Evolutionary conservation across 2,888 invertebrate genomes (phyloP), one percentile per base, ranked within the genome.

Genomic region (Dasypolia templi): DNA sequence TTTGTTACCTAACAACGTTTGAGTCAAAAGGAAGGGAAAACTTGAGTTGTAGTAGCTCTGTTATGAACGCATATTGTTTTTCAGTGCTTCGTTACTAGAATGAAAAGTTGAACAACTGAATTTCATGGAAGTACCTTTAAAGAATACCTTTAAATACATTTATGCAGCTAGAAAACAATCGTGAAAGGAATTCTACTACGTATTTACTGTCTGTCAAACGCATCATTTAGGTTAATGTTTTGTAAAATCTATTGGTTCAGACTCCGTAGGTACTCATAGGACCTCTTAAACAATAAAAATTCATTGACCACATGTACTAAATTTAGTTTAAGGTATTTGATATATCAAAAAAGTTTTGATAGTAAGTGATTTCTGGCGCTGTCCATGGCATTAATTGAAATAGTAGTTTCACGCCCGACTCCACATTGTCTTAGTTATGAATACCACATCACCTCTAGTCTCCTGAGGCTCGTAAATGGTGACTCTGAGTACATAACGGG

Each of bases 371-470:
- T 67, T 39, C 63, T n/a, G 55, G 53, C 66, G 39, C 67, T 59
- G 73, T 19, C 55, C 59, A 65, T 32, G 32, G 59, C 58, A 63
- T 61, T 83, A 73, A 83, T 79, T 73, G 72, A 83, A 83, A 83
- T 80, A 80, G 56, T 49, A 82, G 81, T 74, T 81, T 56, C 81
- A 44, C 51, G 55, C 51, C 67, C 12, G 17, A 46, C 46, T 59
- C 42, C 35, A 29, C 39, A 39, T 67, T 67, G 73, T 58, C 58
- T 71, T 29, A 53, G 64, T 73, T 73, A 61, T 79, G 66, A 79
- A 68, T 73, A 71, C 51, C 73, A 66, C 79, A 66, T 72, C 66
- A 63, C 49, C 83, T 67, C 83, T 12, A 14, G 32, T 55, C 79
- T 80, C 83, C 19, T 17, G 79, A 42, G 79, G 42, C 63, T 59